Evolutionary conservation across 2,888 invertebrate genomes (phyloP), one percentile per base, ranked within the genome.

Genomic region (Melolontha melolontha): DNA sequence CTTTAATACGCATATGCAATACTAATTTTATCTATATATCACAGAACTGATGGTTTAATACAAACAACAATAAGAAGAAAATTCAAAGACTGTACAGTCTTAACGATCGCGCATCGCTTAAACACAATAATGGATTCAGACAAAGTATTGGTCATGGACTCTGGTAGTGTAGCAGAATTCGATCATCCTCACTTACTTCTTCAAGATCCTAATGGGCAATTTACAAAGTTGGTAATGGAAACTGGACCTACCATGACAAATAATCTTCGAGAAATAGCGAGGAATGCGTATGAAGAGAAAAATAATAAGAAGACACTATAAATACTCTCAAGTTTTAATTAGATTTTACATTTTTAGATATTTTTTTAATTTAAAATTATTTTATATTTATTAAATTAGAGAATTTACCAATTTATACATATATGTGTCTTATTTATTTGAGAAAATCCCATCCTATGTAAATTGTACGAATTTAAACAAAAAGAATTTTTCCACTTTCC

Each of bases 61-160:
- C 94, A 94, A 79, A 85, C 85, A 40, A 92, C 92, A 0, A 93
- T 94, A 69, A 85, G 92, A 70, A 85, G 84, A 59, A 92, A 92
- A 79, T 94, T 94, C 78, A 86, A 86, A 1, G 85, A 88, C 12
- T 93, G 93, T 79, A 93, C 93, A 0, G 93, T 94, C 17, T 85
- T 94, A 40, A 94, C 94, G 1, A 91, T 94, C 41, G 93, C 94
- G 27, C 93, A 94, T 82, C 86, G 94, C 22, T 86, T 94, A 6
- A 89, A 94, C 77, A 94, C 94, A 0, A 91, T 94, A 62, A 93
- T 94, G 90, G 93, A 94, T 82, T 92, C 91, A 0, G 92, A 94
- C 83, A 88, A 90, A 82, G 91, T 94, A 62, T 79, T 94, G 73
- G 93, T 94, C 10, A 89, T 95, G 87, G 92, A 93, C 78, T 90